phyloP scores from a whole-genome alignment of 2,797 vertebrate species.

The Macrochelys suwanniensis region DNA sequence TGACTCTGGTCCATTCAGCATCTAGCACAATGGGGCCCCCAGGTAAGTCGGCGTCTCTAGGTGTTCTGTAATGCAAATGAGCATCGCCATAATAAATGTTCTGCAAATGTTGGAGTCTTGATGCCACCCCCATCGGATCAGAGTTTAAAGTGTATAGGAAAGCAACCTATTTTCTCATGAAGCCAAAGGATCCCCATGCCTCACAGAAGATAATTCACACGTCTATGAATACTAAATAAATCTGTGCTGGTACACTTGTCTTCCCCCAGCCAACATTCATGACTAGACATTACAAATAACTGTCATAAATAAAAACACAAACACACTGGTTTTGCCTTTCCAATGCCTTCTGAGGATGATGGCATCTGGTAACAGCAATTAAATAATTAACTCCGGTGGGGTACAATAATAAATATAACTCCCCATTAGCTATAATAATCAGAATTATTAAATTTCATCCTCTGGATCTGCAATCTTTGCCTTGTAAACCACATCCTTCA shows the following conservation, averaged over 20 bases:
- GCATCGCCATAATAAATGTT: not conserved
- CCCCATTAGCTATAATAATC: not conserved
- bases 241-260: not conserved
- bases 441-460: too few relatives aligned
- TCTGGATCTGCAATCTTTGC: not conserved
- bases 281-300: not conserved
- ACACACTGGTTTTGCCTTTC: not conserved
- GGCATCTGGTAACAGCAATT: not conserved
- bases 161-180: not conserved
- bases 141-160: not conserved
- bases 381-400: not conserved
- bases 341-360: not conserved
- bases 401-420: not conserved
- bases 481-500: not conserved
- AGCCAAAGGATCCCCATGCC: not conserved
- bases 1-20: not conserved
- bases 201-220: not conserved
- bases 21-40: too few relatives aligned
- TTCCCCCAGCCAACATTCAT: not conserved
- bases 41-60: not conserved
- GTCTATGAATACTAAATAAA: too few relatives aligned
- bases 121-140: not conserved
- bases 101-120: not conserved
- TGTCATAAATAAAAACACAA: not conserved
- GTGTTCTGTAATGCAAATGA: not conserved